phyloP scores from a whole-genome alignment of 2,113 vertebrate species.

The Nycticebus coucang region DNA sequence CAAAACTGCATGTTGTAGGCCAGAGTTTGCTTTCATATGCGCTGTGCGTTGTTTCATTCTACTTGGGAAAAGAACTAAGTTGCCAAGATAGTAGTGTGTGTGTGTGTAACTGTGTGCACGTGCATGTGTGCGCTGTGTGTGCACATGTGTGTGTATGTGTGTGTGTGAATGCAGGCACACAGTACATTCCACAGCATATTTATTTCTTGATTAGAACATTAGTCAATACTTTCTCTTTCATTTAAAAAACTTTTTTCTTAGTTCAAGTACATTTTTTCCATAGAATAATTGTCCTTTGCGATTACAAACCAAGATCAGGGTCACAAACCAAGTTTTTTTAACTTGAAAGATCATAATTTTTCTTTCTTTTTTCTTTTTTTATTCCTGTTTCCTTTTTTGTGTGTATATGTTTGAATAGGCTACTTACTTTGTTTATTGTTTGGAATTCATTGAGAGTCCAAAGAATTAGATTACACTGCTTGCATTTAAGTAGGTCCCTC shows the following conservation, averaged over 20 bases:
- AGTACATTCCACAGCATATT: neutral
- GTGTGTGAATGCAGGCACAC: neutral
- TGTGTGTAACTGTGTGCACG: no score
- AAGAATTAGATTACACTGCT: no score
- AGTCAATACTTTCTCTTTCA: neutral
- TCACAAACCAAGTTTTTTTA: neutral
- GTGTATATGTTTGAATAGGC: neutral
- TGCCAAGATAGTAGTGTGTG: neutral
- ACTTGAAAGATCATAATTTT: neutral
- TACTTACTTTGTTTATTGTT: neutral
- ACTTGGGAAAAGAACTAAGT: constrained; percentile 31
- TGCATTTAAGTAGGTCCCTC: no score
- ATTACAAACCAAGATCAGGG: neutral
- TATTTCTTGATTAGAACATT: neutral
- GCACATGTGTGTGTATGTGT: accelerated
- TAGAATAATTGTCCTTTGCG: neutral
- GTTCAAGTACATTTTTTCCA: neutral
- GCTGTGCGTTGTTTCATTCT: constrained; percentile 54
- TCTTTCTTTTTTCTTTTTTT: no score
- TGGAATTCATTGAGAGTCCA: no score
- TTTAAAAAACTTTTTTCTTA: neutral
- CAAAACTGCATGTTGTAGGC: constrained; percentile 58
- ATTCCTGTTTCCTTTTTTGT: no score
- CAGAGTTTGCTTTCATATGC: constrained; percentile 68
- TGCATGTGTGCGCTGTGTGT: no score